Base-by-base conservation (phyloP, 2,113 vertebrate species). In the Delphinapterus leucas region DNA sequence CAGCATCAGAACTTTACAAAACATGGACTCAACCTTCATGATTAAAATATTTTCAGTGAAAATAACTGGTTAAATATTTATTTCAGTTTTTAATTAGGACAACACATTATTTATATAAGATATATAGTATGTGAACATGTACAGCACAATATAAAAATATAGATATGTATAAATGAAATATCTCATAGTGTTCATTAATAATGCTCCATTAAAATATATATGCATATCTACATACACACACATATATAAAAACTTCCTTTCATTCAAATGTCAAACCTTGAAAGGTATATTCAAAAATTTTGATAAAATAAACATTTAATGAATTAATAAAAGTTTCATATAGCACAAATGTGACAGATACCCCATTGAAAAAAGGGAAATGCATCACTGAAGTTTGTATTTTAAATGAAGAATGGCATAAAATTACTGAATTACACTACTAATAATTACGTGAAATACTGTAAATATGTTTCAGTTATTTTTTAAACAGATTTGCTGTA, bases 281-380 rank as follows among this genome's bases (percentile, higher is more conserved):
- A 91, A 93, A 53, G n/a, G 91, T 36, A 82, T 20, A 68, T 15
- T 21, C 17, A 74, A 83, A 92, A 68, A 79, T 89, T 74, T 91
- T 95, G 38, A 94, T 21, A 85, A 95, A 91, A 96, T 80, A 70
- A 95, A 53, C 8, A 93, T 90, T 94, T 84, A 70, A 55, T 81
- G 12, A 77, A 36, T 63, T 33, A 70, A 49, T 55, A 76, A 67
- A 31, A 23, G 13, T 44, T 94, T 86, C 88, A 80, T 21, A 65
- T 33, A 89, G 33, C 31, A 83, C 68, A 82, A 83, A 67, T 71
- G 17, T 79, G 47, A 88, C 9, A 61, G 17, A 21, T 47, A 91
- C 8, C 15, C 36, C 65, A 90, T 38, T 61, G 86, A 80, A 70
- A 61, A 94, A 86, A 73, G 55, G 14, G 8, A 96, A 71, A 80